Conservation (phyloP, 1,140 invertebrate species). For the Chrysoperla carnea region DNA sequence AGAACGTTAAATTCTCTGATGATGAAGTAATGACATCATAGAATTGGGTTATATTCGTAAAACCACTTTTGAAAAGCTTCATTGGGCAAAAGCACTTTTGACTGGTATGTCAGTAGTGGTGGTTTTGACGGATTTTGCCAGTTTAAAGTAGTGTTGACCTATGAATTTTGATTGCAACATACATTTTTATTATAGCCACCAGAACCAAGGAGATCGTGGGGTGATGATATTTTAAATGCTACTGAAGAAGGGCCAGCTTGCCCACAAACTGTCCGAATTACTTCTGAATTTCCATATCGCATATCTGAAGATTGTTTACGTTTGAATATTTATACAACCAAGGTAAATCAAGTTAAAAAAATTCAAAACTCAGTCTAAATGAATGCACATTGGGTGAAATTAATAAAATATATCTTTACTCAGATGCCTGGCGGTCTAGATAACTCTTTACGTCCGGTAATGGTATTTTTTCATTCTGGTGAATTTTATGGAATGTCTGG, state of each 20-base stretch:
- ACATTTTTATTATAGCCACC: background rate
- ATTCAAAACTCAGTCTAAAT: conserved; percentile 21
- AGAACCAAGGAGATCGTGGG: background rate
- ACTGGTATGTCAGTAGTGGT: no score
- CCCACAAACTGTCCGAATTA: conserved; percentile 14
- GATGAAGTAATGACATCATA: no score
- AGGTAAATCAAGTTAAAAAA: conserved; percentile 29
- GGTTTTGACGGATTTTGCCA: no score
- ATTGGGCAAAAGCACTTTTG: no score
- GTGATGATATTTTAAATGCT: background rate
- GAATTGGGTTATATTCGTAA: no score
- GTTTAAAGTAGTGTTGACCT: no score
- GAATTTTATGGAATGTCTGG: conserved; percentile 16
- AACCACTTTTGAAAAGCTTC: no score
- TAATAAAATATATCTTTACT: conserved; percentile 14
- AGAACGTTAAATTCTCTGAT: no score
- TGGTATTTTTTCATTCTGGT: conserved; percentile 32
- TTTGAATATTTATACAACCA: conserved; percentile 47
- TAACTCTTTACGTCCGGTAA: conserved; percentile 19
- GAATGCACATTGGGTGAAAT: background rate
- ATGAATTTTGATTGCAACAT: no score
- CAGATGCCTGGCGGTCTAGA: conserved; percentile 15
- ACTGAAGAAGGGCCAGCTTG: background rate
- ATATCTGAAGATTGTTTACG: conserved; percentile 48
- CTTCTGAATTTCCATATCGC: background rate